Base-by-base conservation (phyloP, 2,113 vertebrate genomes). In the Psittacula cyanocephala region DNA sequence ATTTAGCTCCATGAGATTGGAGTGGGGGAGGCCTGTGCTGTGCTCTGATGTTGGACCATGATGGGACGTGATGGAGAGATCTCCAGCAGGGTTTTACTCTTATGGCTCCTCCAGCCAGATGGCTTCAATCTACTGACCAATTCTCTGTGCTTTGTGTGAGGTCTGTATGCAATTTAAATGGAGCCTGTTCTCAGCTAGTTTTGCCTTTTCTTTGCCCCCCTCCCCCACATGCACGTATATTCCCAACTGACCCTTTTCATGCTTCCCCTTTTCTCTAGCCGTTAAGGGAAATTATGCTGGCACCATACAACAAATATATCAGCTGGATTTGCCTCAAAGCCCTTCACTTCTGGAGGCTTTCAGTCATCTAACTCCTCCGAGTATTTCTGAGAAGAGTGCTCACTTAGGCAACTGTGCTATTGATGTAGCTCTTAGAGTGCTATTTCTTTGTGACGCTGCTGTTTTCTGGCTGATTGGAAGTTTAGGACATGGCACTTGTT, bases 111-210 rank as follows among this genome's bases (percentile, higher is more conserved):
- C 78, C 89, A 96, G 93, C 96, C 95, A 97, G 95, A 96, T 97
- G 96, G 95, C 95, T 97, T 97, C 96, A 97, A 96, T 96, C 93
- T 96, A 95, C 94, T 97, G 93, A 96, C 94, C 94, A 95, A 88
- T 93, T 94, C 91, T 95, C 93, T 95, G 95, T 96, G 95, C 94
- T 97, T 97, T 97, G 95, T 97, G 93, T 97, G 95, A 96, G 95
- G 96, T 97, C 95, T 97, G 88, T 74, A 52, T 93, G 91, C 86
- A 97, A 93, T 95, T 96, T 94, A 77, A 94, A 86, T 94, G 76
- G 83, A 95, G 91, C 64, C 88, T 89, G 71, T 95, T 94, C 88
- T 91, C 88, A 94, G 95, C 96, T 94, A 96, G 95, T 92, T 96
- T 93, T 96, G 93, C 83, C 74, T 95, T 94, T 95, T 92, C 87